Percentiles rank a stretch among this genome's conserved stretches.
Evolutionary conservation across 2,797 vertebrate species (phyloP).

Genomic region (Scleropages formosus): DNA sequence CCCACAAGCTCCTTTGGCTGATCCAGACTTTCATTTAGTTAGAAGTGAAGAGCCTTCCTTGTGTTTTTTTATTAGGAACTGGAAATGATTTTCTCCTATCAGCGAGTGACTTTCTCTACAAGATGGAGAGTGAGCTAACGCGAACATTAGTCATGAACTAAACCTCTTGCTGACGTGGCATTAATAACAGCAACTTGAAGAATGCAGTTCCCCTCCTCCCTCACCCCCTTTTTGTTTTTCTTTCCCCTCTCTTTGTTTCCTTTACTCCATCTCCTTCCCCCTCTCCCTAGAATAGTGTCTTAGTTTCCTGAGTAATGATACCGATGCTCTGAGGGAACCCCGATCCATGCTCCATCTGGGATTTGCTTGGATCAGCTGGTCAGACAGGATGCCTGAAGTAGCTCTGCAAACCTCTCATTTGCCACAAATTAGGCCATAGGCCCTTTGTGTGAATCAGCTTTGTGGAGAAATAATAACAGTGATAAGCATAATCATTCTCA

Average conservation of each 20-base stretch:
- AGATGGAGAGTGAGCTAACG: slow-evolving; percentile 48
- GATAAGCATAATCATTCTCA: neutral
- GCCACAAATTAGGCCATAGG: neutral
- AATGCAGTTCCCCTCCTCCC: slow-evolving; percentile 24
- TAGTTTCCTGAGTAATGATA: slow-evolving; percentile 17
- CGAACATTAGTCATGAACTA: slow-evolving; percentile 38
- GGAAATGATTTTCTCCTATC: slow-evolving; percentile 27
- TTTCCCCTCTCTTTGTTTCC: slow-evolving; percentile 4
- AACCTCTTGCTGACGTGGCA: slow-evolving; percentile 41
- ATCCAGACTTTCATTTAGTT: slow-evolving; percentile 29
- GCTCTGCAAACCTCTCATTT: neutral
- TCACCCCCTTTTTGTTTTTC: neutral
- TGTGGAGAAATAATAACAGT: neutral
- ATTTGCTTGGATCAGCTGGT: neutral
- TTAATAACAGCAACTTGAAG: slow-evolving; percentile 44
- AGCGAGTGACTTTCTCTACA: slow-evolving; percentile 30
- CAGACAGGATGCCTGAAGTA: neutral
- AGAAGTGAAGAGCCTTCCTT: slow-evolving; percentile 48
- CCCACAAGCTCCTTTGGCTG: too few species aligned
- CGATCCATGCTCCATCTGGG: neutral
- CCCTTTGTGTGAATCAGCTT: neutral
- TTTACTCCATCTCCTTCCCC: neutral
- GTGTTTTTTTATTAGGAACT: slow-evolving; percentile 13
- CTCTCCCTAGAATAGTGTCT: neutral
- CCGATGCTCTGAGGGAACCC: neutral